A percentile compares a stretch with the other conserved stretches of the same genome.
Evolutionary conservation across 2,888 invertebrate species (phyloP).

Genomic region (Drosophila rellima): DNA sequence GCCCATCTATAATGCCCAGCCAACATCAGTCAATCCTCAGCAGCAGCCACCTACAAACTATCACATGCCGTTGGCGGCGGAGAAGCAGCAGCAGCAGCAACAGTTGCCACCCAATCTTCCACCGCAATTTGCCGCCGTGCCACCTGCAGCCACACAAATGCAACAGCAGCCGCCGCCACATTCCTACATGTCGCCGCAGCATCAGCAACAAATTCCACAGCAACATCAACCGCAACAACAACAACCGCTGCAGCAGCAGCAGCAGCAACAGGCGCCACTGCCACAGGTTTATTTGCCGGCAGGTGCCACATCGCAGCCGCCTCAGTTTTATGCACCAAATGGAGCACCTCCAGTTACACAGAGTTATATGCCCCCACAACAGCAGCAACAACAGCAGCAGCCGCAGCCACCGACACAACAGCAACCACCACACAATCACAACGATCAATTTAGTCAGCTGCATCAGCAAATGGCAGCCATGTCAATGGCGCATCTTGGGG

Average conservation of each 20-base stretch:
- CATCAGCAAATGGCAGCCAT: constrained; percentile 83
- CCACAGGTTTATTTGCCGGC: constrained; percentile 61
- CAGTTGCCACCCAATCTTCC: constrained; percentile 58
- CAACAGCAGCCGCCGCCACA: constrained; percentile 61
- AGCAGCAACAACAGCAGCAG: constrained; percentile 39
- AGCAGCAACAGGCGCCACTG: constrained; percentile 44
- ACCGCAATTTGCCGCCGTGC: constrained; percentile 54
- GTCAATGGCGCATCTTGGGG: constrained; percentile 64
- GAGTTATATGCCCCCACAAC: constrained; percentile 62
- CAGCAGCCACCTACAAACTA: constrained; percentile 55
- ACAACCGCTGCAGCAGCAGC: constrained; percentile 43
- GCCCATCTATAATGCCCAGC: constrained; percentile 58
- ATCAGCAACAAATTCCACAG: constrained; percentile 60
- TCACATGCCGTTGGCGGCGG: constrained; percentile 45
- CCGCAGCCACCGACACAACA: constrained; percentile 40
- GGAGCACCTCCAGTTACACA: constrained; percentile 61
- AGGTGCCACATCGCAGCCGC: constrained; percentile 53
- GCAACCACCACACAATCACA: constrained; percentile 48
- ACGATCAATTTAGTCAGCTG: constrained; percentile 77
- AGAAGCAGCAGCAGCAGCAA: constrained; percentile 56
- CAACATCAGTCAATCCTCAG: constrained; percentile 46
- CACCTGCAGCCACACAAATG: constrained; percentile 63
- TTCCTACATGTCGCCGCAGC: constrained; percentile 67
- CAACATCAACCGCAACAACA: constrained; percentile 62
- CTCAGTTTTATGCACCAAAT: constrained; percentile 66